Evolutionary conservation across 2,113 vertebrate genomes (phyloP), one percentile per base, ranked within the genome.

Genomic region (Oostethus manadensis): DNA sequence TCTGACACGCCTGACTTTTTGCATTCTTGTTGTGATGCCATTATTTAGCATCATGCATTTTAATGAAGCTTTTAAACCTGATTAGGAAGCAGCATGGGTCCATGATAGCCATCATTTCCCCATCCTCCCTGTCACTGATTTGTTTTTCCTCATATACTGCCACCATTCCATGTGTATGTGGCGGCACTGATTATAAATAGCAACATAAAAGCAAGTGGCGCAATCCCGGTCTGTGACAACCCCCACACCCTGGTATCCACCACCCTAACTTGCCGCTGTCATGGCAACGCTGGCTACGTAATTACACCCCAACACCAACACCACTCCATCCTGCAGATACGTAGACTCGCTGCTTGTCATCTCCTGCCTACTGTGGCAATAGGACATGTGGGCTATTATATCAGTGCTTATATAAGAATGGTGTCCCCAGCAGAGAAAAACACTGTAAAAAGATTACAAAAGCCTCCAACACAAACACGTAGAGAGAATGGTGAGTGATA

Each of bases 161-260:
- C 73, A 87, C 78, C 79, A 81, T 79, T 84, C 79, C 73, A 83
- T 86, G 87, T 84, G 83, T 78, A 79, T 81, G 87, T 76, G 69
- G 72, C 66, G 66, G 62, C 56, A 75, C 79, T 78, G 79, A 85
- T 85, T 91, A 90, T 87, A 90, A 91, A 90, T 89, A 90, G 88
- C 82, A 89, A 86, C 88, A 88, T 88, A 84, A 89, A 89, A 90
- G 88, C 87, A 88, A 90, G 87, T 88, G 88, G 85, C 80, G 81
- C 87, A 89, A 89, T 88, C 81, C 85, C 77, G 86, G 85, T 81
- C 85, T 89, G 84, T 86, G 82, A 89, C 89, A 89, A 87, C 82
- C 84, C 86, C 81, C 89, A 87, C 86, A 88, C 84, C 87, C 86
- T 73, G 68, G 78, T 84, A 85, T 87, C 81, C 84, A 83, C 87